Evolutionary conservation across 2,113 vertebrate genomes (phyloP).

Genomic region (Pollachius pollachius): DNA sequence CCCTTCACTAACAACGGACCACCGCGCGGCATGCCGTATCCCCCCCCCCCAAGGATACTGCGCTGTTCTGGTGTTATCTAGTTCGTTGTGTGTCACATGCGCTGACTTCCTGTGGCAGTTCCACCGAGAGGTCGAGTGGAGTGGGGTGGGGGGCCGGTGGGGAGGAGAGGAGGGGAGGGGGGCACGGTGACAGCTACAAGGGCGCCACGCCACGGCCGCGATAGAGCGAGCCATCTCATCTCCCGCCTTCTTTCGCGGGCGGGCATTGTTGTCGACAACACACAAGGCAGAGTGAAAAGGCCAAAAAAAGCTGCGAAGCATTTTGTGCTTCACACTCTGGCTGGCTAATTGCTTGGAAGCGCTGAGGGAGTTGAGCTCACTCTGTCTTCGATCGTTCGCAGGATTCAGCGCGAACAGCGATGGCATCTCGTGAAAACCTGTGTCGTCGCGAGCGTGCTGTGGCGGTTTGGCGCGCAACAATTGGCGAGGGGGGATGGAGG

Average conservation of each 20-base stretch:
- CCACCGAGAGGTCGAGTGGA: not conserved
- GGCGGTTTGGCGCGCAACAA: constrained; percentile 41
- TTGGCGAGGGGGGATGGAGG: constrained; percentile 26
- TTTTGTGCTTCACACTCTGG: constrained; percentile 65
- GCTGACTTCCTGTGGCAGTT: constrained; percentile 23
- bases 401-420: constrained; percentile 63
- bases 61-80: too few relatives aligned
- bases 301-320: constrained; percentile 63
- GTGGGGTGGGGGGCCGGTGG: too few relatives aligned
- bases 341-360: constrained; percentile 72
- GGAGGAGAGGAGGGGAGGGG: too few relatives aligned
- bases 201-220: constrained; percentile 16
- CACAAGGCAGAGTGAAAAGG: constrained; percentile 34
- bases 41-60: too few relatives aligned
- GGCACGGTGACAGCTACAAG: constrained; percentile 45
- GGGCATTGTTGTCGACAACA: constrained; percentile 44
- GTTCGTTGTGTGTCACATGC: constrained; percentile 16
- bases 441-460: constrained; percentile 24
- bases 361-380: constrained; percentile 37
- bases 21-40: not conserved
- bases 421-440: constrained; percentile 41
- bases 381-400: constrained; percentile 30
- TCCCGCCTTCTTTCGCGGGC: constrained; percentile 48
- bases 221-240: constrained; percentile 34
- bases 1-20: constrained; percentile 42